Percentiles rank a stretch among this genome's conserved stretches.
Evolutionary conservation across 2,888 invertebrate species (phyloP).

Genomic region (Atherix ibis): DNA sequence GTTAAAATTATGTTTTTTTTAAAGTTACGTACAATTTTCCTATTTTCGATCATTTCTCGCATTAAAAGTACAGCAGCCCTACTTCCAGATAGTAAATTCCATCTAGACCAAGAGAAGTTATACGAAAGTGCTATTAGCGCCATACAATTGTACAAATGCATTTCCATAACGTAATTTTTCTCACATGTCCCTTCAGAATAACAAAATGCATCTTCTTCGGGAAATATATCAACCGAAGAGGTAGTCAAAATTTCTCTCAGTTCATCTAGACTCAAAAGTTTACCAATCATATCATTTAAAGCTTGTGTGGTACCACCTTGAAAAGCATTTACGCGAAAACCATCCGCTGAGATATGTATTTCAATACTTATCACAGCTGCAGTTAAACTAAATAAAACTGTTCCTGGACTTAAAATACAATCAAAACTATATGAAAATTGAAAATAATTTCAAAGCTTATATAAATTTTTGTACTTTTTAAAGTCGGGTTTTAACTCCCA

Average conservation of each 20-base stretch:
- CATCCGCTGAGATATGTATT: conserved; percentile 34
- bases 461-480: too few species aligned
- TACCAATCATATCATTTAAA: conserved; percentile 27
- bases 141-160: conserved; percentile 65
- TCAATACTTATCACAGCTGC: conserved; percentile 41
- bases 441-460: too few species aligned
- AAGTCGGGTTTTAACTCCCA: conserved; percentile 67
- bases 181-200: conserved; percentile 51
- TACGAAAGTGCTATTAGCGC: conserved; percentile 53
- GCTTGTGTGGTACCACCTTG: conserved; percentile 27
- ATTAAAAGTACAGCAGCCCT: conserved; percentile 28
- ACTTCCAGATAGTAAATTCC: conserved; percentile 41
- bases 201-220: conserved; percentile 57
- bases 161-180: conserved; percentile 56
- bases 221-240: conserved; percentile 69
- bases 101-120: conserved; percentile 70
- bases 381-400: conserved; percentile 35
- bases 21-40: conserved; percentile 23
- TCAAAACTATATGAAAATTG: too few species aligned
- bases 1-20: neutral
- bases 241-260: conserved; percentile 32
- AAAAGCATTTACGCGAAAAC: conserved; percentile 28
- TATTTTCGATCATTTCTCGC: conserved; percentile 28
- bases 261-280: conserved; percentile 20
- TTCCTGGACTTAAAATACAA: conserved; percentile 19